A percentile compares a stretch with the other conserved stretches of the same genome.
Evolutionary conservation across 2,113 vertebrate species (phyloP).

Genomic region (Scopus umbretta): DNA sequence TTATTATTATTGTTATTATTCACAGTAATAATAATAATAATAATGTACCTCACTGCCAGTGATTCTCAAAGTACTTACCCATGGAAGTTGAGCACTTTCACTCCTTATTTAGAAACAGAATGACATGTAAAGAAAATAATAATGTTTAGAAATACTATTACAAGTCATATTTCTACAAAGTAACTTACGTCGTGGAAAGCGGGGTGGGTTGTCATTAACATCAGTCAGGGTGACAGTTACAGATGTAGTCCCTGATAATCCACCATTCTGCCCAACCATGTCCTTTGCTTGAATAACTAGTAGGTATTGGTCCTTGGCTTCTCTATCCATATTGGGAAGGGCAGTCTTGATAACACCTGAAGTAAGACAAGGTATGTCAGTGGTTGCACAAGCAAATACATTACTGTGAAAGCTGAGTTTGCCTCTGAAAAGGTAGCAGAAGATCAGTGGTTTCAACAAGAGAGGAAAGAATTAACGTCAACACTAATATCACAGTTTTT

Average conservation of each 20-base stretch:
- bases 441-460: background rate
- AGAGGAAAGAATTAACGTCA: background rate
- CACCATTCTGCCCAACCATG: constrained; percentile 97
- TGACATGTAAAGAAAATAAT: background rate
- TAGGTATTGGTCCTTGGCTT: constrained; percentile 93
- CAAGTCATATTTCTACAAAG: background rate
- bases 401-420: background rate
- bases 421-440: background rate
- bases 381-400: background rate
- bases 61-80: background rate
- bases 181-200: constrained; percentile 87
- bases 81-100: background rate
- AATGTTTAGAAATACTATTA: background rate
- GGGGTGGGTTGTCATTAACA: constrained; percentile 94
- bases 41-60: background rate
- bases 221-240: constrained; percentile 93
- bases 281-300: constrained; percentile 97
- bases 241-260: constrained; percentile 92
- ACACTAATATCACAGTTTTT: background rate
- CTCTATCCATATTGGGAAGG: constrained; percentile 95
- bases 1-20: too few relatives aligned
- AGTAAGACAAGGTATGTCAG: constrained; percentile 33
- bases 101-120: background rate
- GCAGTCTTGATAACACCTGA: constrained; percentile 94
- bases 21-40: background rate